Evolutionary conservation across 2,888 invertebrate species (phyloP).

Genomic region (Ephialtes manifestator): DNA sequence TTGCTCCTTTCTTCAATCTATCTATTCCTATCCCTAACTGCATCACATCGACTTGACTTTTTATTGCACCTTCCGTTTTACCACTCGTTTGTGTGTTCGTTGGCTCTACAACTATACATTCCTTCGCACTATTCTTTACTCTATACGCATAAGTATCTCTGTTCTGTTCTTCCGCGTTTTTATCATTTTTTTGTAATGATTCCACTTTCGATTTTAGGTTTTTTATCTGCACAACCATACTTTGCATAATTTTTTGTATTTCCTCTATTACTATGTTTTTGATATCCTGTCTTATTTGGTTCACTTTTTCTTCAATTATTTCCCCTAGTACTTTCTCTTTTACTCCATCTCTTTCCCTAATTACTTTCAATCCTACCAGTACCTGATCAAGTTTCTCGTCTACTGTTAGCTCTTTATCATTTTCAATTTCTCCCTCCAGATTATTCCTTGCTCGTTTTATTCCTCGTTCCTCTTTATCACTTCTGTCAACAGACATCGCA

Average conservation of each 20-base stretch:
- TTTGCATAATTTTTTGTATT: neutral
- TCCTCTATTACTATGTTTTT: neutral
- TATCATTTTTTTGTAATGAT: neutral
- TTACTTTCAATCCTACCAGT: neutral
- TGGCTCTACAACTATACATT: slow-evolving; percentile 49
- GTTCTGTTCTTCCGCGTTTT: neutral
- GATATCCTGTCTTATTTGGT: slow-evolving; percentile 7
- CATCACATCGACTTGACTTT: neutral
- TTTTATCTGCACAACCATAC: neutral
- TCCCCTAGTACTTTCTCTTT: neutral
- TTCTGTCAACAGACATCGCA: too few relatives aligned
- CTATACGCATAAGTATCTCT: slow-evolving; percentile 23
- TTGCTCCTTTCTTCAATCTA: too few relatives aligned
- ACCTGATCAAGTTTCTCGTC: slow-evolving; percentile 16
- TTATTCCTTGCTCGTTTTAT: neutral
- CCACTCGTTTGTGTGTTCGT: slow-evolving; percentile 37
- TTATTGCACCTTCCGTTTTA: slow-evolving; percentile 29
- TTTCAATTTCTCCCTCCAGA: neutral
- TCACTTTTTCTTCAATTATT: neutral
- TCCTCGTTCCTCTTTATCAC: too few relatives aligned
- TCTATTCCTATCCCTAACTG: too few relatives aligned
- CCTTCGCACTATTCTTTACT: slow-evolving; percentile 16
- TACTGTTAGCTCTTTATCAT: neutral
- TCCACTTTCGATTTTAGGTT: neutral
- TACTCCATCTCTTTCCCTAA: neutral